These are phyloP conservation scores for Spondyliosoma cantharus DNA, from an alignment of 2,797 vertebrate genomes.

Conservation along the genomic window DNA sequence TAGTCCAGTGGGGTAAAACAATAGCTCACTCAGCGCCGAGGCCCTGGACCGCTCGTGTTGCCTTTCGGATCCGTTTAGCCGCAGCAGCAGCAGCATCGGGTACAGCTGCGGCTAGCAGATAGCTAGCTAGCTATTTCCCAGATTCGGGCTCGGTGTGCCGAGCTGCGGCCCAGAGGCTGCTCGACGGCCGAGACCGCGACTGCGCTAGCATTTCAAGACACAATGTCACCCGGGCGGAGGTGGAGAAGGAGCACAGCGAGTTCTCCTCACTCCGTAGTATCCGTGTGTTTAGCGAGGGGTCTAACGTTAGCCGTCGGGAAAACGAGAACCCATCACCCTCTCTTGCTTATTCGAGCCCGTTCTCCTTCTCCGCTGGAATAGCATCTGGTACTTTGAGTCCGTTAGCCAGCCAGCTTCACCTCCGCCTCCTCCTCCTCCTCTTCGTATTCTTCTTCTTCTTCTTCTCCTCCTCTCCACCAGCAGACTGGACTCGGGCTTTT, in stretches of 20 bases:
- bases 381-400: conserved; percentile 80
- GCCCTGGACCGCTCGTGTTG: conserved; percentile 64
- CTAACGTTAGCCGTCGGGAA: conserved; percentile 74
- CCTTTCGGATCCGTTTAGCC: conserved; percentile 67
- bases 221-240: conserved; percentile 29
- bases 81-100: conserved; percentile 74
- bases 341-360: conserved; percentile 69
- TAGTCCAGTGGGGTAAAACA: conserved; percentile 48
- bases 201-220: conserved; percentile 60
- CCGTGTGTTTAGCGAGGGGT: conserved; percentile 35
- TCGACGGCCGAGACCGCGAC: conserved; percentile 70
- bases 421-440: conserved; percentile 19
- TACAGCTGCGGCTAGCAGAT: conserved; percentile 78
- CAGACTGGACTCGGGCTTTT: background rate
- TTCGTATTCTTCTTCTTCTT: background rate
- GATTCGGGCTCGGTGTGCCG: conserved; percentile 74
- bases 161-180: conserved; percentile 81
- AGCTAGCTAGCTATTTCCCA: conserved; percentile 78
- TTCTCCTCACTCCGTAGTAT: conserved; percentile 4
- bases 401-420: conserved; percentile 63
- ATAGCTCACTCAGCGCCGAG: conserved; percentile 47
- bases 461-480: background rate
- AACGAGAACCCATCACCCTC: conserved; percentile 78
- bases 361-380: conserved; percentile 76
- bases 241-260: conserved; percentile 16